Evolutionary conservation across 2,113 vertebrate species (phyloP).

Genomic region (Urocitellus parryii): DNA sequence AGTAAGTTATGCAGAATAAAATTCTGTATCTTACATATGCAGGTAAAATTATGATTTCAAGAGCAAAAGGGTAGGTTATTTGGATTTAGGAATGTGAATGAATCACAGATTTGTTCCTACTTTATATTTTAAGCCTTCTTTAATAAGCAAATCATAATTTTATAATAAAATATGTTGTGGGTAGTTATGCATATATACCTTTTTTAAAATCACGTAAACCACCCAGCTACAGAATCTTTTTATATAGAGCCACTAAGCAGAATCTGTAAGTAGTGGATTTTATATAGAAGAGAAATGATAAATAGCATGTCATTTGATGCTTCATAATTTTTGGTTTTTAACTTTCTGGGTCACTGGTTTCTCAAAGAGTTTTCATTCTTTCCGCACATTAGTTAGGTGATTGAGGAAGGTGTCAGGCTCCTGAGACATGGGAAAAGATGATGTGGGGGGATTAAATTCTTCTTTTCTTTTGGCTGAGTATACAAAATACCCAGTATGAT

Average conservation of each 20-base stretch:
- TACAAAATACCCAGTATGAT: conserved; percentile 49
- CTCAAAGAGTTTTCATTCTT: conserved; percentile 80
- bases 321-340: conserved; percentile 81
- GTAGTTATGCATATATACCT: neutral
- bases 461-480: conserved; percentile 71
- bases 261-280: conserved; percentile 61
- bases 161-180: neutral
- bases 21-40: neutral
- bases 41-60: conserved; percentile 42
- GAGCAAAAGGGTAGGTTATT: neutral
- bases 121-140: conserved; percentile 27
- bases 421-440: conserved; percentile 66
- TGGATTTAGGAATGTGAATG: conserved; percentile 29
- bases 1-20: neutral
- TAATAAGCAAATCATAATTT: conserved; percentile 52
- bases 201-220: conserved; percentile 47
- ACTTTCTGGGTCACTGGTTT: conserved; percentile 80
- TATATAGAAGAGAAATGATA: conserved; percentile 77
- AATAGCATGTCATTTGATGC: conserved; percentile 73
- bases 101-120: neutral
- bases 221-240: neutral
- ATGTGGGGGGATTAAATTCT: conserved; percentile 66
- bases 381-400: conserved; percentile 72
- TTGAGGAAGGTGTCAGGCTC: conserved; percentile 76
- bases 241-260: conserved; percentile 31